Conservation (phyloP, 2,797 vertebrate genomes). For the Chloroceryle inda region DNA sequence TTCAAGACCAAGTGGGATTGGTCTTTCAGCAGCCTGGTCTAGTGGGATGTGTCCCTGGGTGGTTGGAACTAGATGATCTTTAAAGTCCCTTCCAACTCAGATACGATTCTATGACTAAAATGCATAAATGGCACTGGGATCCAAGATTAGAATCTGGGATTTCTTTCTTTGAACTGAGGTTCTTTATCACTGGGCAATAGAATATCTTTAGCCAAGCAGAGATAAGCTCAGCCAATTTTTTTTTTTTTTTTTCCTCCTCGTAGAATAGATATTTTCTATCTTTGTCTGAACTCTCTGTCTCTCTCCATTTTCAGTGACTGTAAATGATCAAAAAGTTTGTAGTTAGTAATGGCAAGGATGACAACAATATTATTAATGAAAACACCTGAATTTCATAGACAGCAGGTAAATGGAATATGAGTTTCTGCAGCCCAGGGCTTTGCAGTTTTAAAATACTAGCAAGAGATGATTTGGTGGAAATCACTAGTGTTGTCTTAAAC, state of each 20-base stretch:
- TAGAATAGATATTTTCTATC: accelerated
- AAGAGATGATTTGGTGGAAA: not conserved
- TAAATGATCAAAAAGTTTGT: not conserved
- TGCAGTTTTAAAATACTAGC: not conserved
- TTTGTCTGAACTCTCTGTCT: not conserved
- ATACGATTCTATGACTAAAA: not conserved
- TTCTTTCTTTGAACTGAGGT: not conserved
- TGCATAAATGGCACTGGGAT: not conserved
- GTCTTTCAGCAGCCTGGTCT: not conserved
- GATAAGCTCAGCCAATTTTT: not conserved
- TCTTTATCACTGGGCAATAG: not conserved
- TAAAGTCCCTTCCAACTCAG: too few relatives aligned
- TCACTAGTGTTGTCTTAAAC: not conserved
- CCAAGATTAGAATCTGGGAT: not conserved
- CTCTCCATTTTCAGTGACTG: not conserved
- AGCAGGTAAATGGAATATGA: not conserved
- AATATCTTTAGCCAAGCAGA: not conserved
- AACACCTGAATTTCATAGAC: not conserved
- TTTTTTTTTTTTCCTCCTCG: too few relatives aligned
- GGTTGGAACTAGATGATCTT: not conserved
- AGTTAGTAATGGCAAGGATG: not conserved
- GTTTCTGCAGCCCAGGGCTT: not conserved
- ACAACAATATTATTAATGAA: not conserved
- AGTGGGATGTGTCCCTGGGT: not conserved
- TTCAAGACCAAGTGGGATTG: not conserved